Evolutionary conservation across 2,888 invertebrate genomes (phyloP).

Genomic region (Nomada goodeniana): DNA sequence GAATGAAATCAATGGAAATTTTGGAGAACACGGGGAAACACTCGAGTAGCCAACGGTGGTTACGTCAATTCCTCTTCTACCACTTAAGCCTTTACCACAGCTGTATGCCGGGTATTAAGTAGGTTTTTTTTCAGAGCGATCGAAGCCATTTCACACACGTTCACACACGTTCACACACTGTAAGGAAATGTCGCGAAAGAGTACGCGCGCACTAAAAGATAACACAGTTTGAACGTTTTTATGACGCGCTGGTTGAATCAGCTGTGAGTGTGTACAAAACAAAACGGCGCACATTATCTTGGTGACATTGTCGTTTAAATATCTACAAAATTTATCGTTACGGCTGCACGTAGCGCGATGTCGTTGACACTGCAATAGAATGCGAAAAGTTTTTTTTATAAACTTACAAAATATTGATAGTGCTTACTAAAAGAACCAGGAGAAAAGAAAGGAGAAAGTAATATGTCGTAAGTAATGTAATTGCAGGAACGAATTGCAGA

Average conservation of each 20-base stretch:
- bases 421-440: no score
- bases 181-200: slow-evolving; percentile 23
- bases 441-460: not conserved
- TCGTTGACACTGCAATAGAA: slow-evolving; percentile 43
- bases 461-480: not conserved
- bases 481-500: not conserved
- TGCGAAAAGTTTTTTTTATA: not conserved
- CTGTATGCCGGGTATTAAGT: slow-evolving; percentile 15
- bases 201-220: slow-evolving; percentile 36
- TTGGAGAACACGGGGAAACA: slow-evolving; percentile 22
- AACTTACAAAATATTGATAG: not conserved
- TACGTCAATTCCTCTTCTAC: slow-evolving; percentile 53
- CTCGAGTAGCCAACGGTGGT: slow-evolving; percentile 23
- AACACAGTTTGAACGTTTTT: slow-evolving; percentile 54
- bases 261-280: slow-evolving; percentile 72
- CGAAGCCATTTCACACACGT: slow-evolving; percentile 37
- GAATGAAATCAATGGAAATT: slow-evolving; percentile 55
- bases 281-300: slow-evolving; percentile 64
- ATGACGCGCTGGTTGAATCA: slow-evolving; percentile 63
- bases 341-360: slow-evolving; percentile 31
- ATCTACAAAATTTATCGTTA: slow-evolving; percentile 52
- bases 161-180: not conserved
- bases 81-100: slow-evolving; percentile 27
- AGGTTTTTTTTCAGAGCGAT: slow-evolving; percentile 40
- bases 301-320: slow-evolving; percentile 59